Conservation (phyloP, 2,113 vertebrate genomes). For the Crocuta crocuta region DNA sequence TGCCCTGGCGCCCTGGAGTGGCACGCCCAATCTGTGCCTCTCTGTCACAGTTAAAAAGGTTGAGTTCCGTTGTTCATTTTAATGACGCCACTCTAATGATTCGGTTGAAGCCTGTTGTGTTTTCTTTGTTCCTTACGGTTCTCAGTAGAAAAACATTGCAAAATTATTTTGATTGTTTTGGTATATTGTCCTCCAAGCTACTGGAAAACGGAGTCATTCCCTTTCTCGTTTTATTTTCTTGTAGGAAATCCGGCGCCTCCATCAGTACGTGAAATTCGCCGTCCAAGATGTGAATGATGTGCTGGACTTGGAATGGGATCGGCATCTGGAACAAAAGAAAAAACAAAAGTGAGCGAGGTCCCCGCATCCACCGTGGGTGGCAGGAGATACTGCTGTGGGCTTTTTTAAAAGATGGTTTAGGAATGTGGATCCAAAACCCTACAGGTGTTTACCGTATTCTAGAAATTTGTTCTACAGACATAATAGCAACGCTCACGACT, state of each 20-base stretch:
- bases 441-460: neutral
- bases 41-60: neutral
- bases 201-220: conserved; percentile 15
- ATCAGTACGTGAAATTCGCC: conserved; percentile 96
- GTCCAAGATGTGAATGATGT: conserved; percentile 97
- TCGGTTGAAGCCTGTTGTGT: neutral
- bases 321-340: conserved; percentile 93
- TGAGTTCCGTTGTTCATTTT: neutral
- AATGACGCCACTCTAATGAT: neutral
- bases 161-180: conserved; percentile 25
- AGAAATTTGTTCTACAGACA: neutral
- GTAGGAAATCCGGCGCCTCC: conserved; percentile 95
- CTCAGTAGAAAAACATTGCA: neutral
- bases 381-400: neutral
- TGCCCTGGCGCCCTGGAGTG: neutral
- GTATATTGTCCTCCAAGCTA: neutral
- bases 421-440: neutral
- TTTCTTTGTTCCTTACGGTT: neutral
- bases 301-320: conserved; percentile 97
- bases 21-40: neutral
- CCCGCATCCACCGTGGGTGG: rapidly evolving
- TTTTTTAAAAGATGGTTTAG: neutral
- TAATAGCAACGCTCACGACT: neutral
- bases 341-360: conserved; percentile 90
- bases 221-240: neutral